A percentile compares a stretch with the other conserved stretches of the same genome.
Conservation (phyloP, 2,113 vertebrate genomes). For the Hippocampus barbouri region DNA sequence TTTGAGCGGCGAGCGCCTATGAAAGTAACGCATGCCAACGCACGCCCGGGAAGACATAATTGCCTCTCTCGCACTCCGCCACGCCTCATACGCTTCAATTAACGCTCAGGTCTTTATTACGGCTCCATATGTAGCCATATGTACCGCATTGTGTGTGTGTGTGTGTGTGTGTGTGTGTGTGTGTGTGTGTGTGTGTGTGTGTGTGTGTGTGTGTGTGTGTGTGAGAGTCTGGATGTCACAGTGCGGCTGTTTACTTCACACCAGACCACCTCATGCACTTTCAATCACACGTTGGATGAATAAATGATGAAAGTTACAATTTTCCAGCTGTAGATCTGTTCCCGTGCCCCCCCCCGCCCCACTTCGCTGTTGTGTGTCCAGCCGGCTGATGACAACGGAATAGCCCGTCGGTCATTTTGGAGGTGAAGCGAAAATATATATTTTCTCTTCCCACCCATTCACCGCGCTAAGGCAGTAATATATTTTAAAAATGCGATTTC, state of each 20-base stretch:
- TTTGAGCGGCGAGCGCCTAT: conserved; percentile 33
- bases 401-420: conserved; percentile 50
- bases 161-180: neutral
- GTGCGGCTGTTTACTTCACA: conserved; percentile 22
- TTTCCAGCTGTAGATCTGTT: conserved; percentile 42
- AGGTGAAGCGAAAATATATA: conserved; percentile 53
- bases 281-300: conserved; percentile 62
- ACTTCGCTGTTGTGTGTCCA: conserved; percentile 4
- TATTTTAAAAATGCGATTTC: conserved; percentile 32
- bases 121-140: conserved; percentile 61
- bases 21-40: conserved; percentile 40
- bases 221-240: neutral
- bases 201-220: neutral
- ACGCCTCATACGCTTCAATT: conserved; percentile 64
- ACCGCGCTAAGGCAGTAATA: conserved; percentile 17
- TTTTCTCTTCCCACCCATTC: conserved; percentile 23
- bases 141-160: neutral
- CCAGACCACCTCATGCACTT: conserved; percentile 36
- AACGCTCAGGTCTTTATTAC: conserved; percentile 67
- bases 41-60: conserved; percentile 54
- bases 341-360: conserved; percentile 24
- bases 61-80: conserved; percentile 53
- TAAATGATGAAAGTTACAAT: conserved; percentile 63
- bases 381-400: conserved; percentile 8
- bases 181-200: neutral